Evolutionary conservation across 2,797 vertebrate genomes (phyloP).

Genomic region (Xerus rutilus): DNA sequence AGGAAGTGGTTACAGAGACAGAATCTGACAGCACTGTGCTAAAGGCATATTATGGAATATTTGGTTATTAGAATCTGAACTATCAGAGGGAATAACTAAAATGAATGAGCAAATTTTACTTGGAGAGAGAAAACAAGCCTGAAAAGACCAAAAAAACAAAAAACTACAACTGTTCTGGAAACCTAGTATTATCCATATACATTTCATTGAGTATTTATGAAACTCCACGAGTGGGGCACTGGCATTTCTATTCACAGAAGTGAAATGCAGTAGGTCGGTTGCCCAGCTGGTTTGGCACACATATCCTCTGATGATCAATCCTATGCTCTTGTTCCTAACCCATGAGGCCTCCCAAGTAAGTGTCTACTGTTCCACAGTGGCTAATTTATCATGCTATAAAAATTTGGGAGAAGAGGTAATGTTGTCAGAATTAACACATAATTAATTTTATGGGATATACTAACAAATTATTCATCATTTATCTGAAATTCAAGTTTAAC

Average conservation of each 20-base stretch:
- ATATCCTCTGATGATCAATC: background rate
- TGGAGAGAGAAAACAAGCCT: background rate
- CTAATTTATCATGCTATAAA: background rate
- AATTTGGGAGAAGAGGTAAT: background rate
- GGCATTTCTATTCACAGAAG: background rate
- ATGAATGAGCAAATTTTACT: constrained; percentile 1
- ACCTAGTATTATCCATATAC: background rate
- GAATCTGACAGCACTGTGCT: background rate
- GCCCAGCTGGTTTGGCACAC: background rate
- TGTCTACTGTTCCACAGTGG: background rate
- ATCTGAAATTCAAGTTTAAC: background rate
- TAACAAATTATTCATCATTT: background rate
- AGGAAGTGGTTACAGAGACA: background rate
- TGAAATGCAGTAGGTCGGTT: background rate
- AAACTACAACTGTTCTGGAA: background rate
- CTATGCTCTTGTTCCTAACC: background rate
- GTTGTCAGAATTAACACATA: constrained; percentile 17
- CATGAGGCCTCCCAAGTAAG: background rate
- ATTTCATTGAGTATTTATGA: background rate
- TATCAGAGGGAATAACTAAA: background rate
- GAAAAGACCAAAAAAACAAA: background rate
- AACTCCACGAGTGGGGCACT: background rate
- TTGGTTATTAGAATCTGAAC: constrained; percentile 7
- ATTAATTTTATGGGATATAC: background rate
- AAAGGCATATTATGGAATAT: background rate